Evolutionary conservation across 2,888 invertebrate species (phyloP).

Genomic region (Dioctria rufipes): DNA sequence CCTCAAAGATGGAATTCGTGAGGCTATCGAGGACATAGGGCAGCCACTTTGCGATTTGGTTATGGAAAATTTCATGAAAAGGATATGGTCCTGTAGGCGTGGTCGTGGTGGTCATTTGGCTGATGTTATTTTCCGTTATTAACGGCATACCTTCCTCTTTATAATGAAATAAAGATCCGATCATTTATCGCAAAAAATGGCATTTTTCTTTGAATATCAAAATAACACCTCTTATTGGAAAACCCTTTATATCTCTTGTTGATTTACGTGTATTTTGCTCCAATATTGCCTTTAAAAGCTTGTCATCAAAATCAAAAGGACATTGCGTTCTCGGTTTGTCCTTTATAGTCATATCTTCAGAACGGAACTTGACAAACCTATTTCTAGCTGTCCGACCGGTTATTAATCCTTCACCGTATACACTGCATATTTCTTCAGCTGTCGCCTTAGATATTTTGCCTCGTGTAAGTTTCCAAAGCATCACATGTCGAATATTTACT

Average conservation of each 20-base stretch:
- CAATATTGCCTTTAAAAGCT: neutral
- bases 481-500: neutral
- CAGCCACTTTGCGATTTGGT: no score
- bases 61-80: no score
- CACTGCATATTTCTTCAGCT: neutral
- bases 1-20: no score
- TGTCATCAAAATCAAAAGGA: neutral
- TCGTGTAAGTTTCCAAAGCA: neutral
- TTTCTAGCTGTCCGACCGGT: constrained; percentile 6
- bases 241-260: neutral
- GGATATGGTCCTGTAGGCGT: no score
- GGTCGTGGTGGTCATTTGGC: no score
- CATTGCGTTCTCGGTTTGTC: neutral
- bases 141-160: no score
- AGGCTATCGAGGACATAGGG: no score
- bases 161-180: no score
- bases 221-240: no score
- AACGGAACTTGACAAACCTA: constrained; percentile 9
- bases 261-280: constrained; percentile 1
- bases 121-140: no score
- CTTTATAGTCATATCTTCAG: constrained; percentile 11
- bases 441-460: neutral
- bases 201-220: no score
- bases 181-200: no score
- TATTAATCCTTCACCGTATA: neutral